Evolutionary conservation across 2,888 invertebrate genomes (phyloP).

Genomic region (Empis stercorea): DNA sequence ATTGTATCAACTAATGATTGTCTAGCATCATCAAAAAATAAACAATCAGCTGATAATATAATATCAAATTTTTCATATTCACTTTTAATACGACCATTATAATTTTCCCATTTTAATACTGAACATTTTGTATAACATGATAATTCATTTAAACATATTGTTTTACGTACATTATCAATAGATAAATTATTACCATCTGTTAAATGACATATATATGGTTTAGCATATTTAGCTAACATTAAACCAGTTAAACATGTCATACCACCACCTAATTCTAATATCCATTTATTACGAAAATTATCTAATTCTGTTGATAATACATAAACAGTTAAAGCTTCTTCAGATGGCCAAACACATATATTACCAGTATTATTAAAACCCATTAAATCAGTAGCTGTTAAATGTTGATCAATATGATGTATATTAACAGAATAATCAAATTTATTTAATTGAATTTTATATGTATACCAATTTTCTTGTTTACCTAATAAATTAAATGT

Average conservation of each 20-base stretch:
- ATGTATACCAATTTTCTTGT: constrained; percentile 49
- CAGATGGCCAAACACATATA: constrained; percentile 68
- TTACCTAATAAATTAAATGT: constrained; percentile 34
- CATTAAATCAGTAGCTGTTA: constrained; percentile 58
- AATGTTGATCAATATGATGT: constrained; percentile 44
- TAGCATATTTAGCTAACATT: constrained; percentile 53
- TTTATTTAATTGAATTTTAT: constrained; percentile 39
- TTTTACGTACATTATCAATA: constrained; percentile 55
- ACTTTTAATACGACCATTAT: constrained; percentile 20
- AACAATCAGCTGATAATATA: constrained; percentile 65
- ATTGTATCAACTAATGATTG: constrained; percentile 53
- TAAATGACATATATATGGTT: constrained; percentile 49
- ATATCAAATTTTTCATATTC: constrained; percentile 48
- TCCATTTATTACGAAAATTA: constrained; percentile 51
- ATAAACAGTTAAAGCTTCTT: constrained; percentile 59
- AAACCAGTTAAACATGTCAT: constrained; percentile 74
- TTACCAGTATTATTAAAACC: constrained; percentile 76
- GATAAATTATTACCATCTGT: constrained; percentile 70
- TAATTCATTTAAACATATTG: constrained; percentile 51
- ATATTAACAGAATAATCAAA: constrained; percentile 43
- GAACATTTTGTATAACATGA: constrained; percentile 40
- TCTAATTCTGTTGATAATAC: constrained; percentile 48
- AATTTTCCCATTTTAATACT: constrained; percentile 44
- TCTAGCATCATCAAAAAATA: constrained; percentile 64
- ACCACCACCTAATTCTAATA: constrained; percentile 71